Evolutionary conservation across 2,888 invertebrate species (phyloP).

Genomic region (Nephrotoma appendiculata): DNA sequence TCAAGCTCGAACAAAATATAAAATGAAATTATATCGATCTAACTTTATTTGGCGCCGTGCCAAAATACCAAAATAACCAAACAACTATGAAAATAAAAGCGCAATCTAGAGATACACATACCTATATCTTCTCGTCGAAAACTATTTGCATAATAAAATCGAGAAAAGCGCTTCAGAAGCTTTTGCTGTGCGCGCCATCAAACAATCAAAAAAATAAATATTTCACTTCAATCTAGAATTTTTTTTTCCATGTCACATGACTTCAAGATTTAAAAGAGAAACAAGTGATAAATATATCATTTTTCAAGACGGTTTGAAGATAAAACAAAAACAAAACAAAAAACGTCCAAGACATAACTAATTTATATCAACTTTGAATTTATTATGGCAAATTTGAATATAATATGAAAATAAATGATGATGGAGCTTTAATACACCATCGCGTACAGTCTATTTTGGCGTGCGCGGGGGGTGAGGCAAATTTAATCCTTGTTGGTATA

Average conservation of each 20-base stretch:
- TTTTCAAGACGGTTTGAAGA: neutral
- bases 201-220: neutral
- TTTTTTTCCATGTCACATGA: neutral
- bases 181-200: neutral
- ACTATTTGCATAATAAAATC: neutral
- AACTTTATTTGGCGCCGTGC: neutral
- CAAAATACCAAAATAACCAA: neutral
- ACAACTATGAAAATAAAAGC: neutral
- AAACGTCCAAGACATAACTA: neutral
- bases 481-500: no score
- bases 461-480: no score
- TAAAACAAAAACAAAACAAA: neutral
- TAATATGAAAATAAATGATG: neutral
- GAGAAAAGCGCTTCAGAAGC: neutral
- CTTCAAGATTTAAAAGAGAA: neutral
- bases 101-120: neutral
- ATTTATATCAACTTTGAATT: neutral
- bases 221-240: neutral
- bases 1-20: neutral
- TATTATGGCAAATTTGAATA: neutral
- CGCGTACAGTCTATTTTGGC: no score
- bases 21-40: neutral
- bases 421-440: neutral
- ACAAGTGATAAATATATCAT: neutral
- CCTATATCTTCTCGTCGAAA: neutral